Evolutionary conservation across 2,113 vertebrate species (phyloP).

Genomic region (Ivindomyrus marchei): DNA sequence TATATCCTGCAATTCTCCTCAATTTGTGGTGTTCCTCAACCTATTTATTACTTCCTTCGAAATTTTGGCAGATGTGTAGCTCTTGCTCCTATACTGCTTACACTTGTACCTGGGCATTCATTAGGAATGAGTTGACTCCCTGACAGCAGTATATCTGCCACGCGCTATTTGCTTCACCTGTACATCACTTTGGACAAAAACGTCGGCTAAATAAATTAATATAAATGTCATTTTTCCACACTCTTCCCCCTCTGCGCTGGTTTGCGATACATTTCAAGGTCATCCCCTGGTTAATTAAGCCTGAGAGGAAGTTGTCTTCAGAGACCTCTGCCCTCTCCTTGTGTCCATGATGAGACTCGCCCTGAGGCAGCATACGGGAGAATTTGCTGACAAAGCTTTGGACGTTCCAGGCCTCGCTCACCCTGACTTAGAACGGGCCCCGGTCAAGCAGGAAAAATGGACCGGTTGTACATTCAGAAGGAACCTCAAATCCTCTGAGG

Average conservation of each 20-base stretch:
- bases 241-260: conserved; percentile 25
- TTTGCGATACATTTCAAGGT: conserved; percentile 52
- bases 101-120: not conserved
- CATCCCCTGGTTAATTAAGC: conserved; percentile 55
- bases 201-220: not conserved
- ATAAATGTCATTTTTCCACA: conserved; percentile 27
- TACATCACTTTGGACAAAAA: not conserved
- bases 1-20: not conserved
- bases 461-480: not conserved
- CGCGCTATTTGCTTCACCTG: not conserved
- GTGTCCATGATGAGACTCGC: conserved; percentile 44
- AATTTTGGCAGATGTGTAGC: not conserved
- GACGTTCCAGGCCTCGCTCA: not conserved
- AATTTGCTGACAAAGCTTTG: conserved; percentile 39
- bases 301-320: conserved; percentile 41
- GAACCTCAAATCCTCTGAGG: not conserved
- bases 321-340: conserved; percentile 35
- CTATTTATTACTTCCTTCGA: not conserved
- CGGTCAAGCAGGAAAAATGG: not conserved
- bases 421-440: not conserved
- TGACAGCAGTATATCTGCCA: not conserved
- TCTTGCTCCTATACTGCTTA: not conserved
- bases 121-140: not conserved
- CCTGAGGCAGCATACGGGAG: conserved; percentile 13
- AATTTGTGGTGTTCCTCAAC: not conserved